Percentiles rank a stretch among this genome's conserved stretches.
Conservation (phyloP, 2,888 invertebrate genomes). For the Phasia obesa region DNA sequence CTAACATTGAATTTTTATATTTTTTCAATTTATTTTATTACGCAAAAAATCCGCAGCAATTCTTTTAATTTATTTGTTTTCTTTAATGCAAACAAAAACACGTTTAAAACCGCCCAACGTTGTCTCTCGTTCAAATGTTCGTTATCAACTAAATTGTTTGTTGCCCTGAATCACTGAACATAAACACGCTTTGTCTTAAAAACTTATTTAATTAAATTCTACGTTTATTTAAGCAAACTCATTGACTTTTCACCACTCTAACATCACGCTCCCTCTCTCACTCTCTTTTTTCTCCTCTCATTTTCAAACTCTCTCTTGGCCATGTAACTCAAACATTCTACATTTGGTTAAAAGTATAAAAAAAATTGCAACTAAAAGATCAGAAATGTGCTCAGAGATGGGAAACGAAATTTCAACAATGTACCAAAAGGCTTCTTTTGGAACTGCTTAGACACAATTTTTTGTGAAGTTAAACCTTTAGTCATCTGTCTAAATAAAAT, state of each 20-base stretch:
- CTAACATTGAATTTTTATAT: conserved; percentile 13
- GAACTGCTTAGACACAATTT: too few relatives aligned
- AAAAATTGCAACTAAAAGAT: too few relatives aligned
- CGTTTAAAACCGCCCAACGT: neutral
- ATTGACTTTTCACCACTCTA: neutral
- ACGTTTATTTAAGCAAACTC: neutral
- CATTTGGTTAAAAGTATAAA: too few relatives aligned
- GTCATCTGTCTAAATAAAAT: too few relatives aligned
- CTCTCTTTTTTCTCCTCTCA: neutral
- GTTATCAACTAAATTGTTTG: conserved; percentile 59
- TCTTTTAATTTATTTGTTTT: conserved; percentile 45
- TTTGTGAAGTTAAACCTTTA: too few relatives aligned
- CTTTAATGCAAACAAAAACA: conserved; percentile 9
- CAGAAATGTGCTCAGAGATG: too few relatives aligned
- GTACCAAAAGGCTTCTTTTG: too few relatives aligned
- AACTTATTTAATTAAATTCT: conserved; percentile 35
- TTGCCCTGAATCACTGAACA: conserved; percentile 30
- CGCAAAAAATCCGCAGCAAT: conserved; percentile 25
- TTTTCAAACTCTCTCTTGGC: neutral
- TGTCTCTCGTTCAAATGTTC: conserved; percentile 46
- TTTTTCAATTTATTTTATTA: conserved; percentile 33
- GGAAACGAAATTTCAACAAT: too few relatives aligned
- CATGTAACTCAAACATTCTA: neutral
- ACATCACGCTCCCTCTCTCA: neutral
- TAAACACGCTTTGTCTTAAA: conserved; percentile 20